Conservation (phyloP, 2,797 vertebrate species). For the Silurus lanzhouensis region DNA sequence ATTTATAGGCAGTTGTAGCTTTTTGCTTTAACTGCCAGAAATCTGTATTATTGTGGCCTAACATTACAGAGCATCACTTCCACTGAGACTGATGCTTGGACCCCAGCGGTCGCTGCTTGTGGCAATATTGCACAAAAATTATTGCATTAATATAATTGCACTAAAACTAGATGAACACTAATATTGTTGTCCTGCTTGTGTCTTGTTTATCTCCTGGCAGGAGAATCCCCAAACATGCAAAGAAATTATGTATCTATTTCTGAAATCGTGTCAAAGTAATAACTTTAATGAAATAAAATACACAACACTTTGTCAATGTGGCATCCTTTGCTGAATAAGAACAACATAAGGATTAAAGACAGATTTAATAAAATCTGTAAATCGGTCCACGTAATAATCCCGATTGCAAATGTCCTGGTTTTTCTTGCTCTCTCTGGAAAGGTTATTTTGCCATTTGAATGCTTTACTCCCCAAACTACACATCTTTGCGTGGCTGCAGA, state of each 20-base stretch:
- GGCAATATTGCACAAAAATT: background rate
- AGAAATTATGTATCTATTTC: background rate
- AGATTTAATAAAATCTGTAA: background rate
- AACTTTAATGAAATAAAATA: background rate
- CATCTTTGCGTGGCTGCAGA: background rate
- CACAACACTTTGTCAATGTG: background rate
- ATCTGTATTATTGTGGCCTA: background rate
- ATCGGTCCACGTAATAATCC: background rate
- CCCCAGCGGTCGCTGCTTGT: background rate
- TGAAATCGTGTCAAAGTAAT: background rate
- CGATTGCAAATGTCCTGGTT: background rate
- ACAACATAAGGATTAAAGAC: background rate
- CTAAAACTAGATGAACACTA: background rate
- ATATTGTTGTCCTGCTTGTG: background rate
- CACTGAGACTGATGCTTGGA: background rate
- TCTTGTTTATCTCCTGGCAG: background rate
- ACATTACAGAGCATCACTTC: background rate
- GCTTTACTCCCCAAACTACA: background rate
- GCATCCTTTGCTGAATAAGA: background rate
- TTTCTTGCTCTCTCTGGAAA: background rate
- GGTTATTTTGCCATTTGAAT: constrained; percentile 4
- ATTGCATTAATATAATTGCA: background rate
- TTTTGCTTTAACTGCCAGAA: background rate
- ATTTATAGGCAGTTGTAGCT: background rate
- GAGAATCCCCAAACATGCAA: background rate